A percentile compares a stretch with the other conserved stretches of the same genome.
Conservation (phyloP, 92 coral and sea anemone species). For the Muricea muricata region DNA sequence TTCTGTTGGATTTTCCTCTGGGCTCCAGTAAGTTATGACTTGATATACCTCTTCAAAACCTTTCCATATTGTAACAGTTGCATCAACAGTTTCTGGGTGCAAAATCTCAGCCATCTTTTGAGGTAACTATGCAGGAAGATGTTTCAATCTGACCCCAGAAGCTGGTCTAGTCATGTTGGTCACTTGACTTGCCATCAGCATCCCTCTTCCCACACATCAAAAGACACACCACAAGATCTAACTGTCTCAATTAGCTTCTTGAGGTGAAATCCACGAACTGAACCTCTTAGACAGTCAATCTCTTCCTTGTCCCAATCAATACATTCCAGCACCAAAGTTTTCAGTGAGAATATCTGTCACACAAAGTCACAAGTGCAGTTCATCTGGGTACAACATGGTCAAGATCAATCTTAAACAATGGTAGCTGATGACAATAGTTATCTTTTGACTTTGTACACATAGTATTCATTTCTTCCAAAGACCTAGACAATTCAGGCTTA, state of each 20-base stretch:
- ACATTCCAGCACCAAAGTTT: conserved; percentile 24
- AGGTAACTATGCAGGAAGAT: conserved; percentile 16
- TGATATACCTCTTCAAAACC: conserved; percentile 53
- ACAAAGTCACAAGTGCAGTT: conserved; percentile 33
- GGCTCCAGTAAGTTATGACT: conserved; percentile 23
- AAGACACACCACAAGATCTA: conserved; percentile 59
- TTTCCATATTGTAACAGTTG: conserved; percentile 47
- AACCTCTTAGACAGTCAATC: conserved; percentile 20
- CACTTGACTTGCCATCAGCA: conserved; percentile 63
- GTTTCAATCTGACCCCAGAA: conserved; percentile 49
- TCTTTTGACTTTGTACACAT: conserved; percentile 36
- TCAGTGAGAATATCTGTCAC: conserved; percentile 33
- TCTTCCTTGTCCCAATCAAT: conserved; percentile 35
- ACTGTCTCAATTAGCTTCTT: conserved; percentile 24
- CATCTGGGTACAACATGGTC: conserved; percentile 42
- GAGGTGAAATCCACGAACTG: conserved; percentile 19
- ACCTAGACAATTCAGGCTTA: background rate
- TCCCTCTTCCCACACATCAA: conserved; percentile 66
- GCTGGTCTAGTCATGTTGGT: conserved; percentile 65
- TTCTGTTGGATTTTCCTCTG: conserved; percentile 13
- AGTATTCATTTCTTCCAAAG: conserved; percentile 4
- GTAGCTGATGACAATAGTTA: background rate
- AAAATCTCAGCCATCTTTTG: background rate
- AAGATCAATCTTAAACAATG: conserved; percentile 31
- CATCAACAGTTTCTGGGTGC: conserved; percentile 41